These are phyloP conservation scores for Sweltsa coloradensis DNA, from an alignment of 1,140 invertebrate species.

Conservation along the genomic window DNA sequence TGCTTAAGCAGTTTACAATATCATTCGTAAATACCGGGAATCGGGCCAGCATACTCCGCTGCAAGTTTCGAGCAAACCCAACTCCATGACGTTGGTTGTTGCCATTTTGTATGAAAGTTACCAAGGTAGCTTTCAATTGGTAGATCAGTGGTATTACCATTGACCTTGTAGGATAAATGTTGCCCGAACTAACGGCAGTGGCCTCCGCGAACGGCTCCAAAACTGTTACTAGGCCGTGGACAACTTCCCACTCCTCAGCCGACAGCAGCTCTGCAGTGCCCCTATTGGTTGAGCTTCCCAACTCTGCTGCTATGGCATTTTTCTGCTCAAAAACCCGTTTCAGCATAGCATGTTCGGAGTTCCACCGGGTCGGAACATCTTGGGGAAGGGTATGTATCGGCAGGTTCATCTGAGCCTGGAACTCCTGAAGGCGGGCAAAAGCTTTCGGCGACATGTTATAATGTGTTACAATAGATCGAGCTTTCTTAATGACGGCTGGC, in stretches of 20 bases:
- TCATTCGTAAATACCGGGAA: not conserved
- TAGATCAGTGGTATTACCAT: conserved; percentile 1
- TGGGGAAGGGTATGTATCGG: not conserved
- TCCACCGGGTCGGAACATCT: not conserved
- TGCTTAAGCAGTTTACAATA: not conserved
- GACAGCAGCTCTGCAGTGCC: not conserved
- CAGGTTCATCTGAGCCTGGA: not conserved
- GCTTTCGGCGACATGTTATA: not conserved
- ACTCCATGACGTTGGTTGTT: not conserved
- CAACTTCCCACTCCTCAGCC: not conserved
- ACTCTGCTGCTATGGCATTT: not conserved
- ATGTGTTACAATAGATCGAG: not conserved
- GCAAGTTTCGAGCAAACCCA: not conserved
- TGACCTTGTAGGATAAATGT: not conserved
- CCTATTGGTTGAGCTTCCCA: not conserved
- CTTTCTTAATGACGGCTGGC: not conserved
- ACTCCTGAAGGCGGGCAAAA: not conserved
- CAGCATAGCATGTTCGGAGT: no score
- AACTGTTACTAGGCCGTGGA: not conserved
- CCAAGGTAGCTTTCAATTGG: not conserved
- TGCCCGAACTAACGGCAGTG: not conserved
- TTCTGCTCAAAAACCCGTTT: no score
- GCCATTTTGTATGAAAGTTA: not conserved
- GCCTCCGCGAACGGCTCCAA: not conserved
- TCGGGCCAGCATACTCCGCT: not conserved